These are phyloP conservation scores for Malurus melanocephalus DNA, from an alignment of 2,113 vertebrate species.

Conservation along the genomic window DNA sequence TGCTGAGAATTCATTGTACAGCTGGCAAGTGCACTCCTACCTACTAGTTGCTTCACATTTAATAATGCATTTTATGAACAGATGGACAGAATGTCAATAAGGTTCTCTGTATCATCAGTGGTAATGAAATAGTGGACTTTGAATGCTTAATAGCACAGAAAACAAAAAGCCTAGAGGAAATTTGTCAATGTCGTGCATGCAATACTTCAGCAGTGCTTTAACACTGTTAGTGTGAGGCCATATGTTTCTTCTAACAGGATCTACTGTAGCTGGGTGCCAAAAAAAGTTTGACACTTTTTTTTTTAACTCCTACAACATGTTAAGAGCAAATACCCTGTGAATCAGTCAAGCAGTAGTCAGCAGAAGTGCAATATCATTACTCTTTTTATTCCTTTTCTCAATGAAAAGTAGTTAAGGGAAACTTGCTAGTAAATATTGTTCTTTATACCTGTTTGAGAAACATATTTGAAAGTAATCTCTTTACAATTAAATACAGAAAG, in stretches of 20 bases:
- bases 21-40: constrained; percentile 60
- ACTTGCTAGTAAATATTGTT: neutral
- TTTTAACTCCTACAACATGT: constrained; percentile 18
- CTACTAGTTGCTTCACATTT: constrained; percentile 70
- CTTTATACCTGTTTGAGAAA: neutral
- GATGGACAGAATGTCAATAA: constrained; percentile 68
- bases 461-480: neutral
- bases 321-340: constrained; percentile 35
- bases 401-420: constrained; percentile 5
- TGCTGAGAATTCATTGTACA: constrained; percentile 61
- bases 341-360: constrained; percentile 10
- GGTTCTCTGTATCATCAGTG: constrained; percentile 51
- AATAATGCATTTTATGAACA: constrained; percentile 71
- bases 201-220: constrained; percentile 55
- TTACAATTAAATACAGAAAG: neutral
- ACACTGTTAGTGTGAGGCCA: constrained; percentile 53
- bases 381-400: constrained; percentile 9
- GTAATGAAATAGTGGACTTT: constrained; percentile 65
- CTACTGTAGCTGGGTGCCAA: constrained; percentile 39
- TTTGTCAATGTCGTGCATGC: constrained; percentile 55
- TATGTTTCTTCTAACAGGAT: constrained; percentile 63
- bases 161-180: constrained; percentile 62
- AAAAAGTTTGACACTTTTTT: constrained; percentile 30
- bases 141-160: constrained; percentile 64
- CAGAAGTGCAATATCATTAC: neutral